A percentile compares a stretch with the other conserved stretches of the same genome.
Evolutionary conservation across 64 coral and sea anemone species (phyloP).

Genomic region (Trachythela sp.): DNA sequence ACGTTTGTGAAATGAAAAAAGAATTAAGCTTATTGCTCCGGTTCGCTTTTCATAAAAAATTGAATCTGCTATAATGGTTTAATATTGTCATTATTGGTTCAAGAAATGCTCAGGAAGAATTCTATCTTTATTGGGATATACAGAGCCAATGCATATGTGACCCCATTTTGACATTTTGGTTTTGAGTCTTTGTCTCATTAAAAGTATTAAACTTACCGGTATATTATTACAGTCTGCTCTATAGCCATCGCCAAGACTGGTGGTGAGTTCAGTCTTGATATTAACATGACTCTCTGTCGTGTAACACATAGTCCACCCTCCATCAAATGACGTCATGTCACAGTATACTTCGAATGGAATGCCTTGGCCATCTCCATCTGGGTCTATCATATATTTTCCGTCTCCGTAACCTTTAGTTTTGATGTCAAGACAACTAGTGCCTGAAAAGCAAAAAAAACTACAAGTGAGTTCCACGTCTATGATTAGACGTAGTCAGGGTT

Average conservation of each 20-base stretch:
- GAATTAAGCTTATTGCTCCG: no score
- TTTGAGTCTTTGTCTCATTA: not conserved
- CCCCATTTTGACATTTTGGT: no score
- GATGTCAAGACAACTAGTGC: not conserved
- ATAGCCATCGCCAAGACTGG: not conserved
- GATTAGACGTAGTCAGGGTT: no score
- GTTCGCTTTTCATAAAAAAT: no score
- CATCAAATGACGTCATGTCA: conserved; percentile 50
- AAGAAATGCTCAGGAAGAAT: no score
- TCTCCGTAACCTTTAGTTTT: not conserved
- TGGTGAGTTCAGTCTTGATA: conserved; percentile 17
- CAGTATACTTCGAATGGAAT: conserved; percentile 6
- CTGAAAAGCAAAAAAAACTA: not conserved
- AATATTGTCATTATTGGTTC: no score
- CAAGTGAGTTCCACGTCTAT: no score
- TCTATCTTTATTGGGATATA: no score
- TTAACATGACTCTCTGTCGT: not conserved
- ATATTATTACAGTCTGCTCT: conserved; percentile 32
- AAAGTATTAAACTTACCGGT: not conserved
- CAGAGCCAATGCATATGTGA: no score
- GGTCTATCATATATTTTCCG: conserved; percentile 28
- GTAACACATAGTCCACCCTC: conserved; percentile 47
- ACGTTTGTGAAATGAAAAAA: no score
- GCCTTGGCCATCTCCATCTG: not conserved
- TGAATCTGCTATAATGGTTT: no score